A percentile compares a stretch with the other conserved stretches of the same genome.
These are phyloP conservation scores for Tachuris rubrigastra DNA, from an alignment of 2,113 vertebrate genomes.

Conservation along the genomic window DNA sequence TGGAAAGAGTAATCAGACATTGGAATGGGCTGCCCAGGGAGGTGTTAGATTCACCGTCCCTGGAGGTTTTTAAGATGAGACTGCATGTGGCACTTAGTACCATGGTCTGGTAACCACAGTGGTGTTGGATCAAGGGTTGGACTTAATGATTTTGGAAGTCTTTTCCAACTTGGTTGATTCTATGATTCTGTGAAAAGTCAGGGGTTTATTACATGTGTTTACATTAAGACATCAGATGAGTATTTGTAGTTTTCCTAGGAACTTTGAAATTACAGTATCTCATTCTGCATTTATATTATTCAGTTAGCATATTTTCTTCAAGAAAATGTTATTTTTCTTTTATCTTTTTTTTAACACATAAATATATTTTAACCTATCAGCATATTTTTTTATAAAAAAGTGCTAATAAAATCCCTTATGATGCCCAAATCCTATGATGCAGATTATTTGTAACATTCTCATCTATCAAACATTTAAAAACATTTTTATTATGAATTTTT, in stretches of 20 bases:
- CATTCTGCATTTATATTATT: background rate
- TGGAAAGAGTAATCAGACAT: too few species aligned
- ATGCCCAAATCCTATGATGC: background rate
- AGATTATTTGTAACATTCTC: background rate
- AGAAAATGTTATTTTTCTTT: background rate
- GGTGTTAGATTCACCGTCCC: too few species aligned
- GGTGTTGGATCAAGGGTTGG: too few species aligned
- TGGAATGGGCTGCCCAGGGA: too few species aligned
- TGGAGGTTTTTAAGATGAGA: too few species aligned
- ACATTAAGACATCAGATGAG: background rate
- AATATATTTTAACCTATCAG: background rate
- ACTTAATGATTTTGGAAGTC: too few species aligned
- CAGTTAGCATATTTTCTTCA: background rate
- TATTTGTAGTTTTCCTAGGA: background rate
- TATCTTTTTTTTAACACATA: background rate
- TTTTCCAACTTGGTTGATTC: too few species aligned
- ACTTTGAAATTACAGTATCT: background rate
- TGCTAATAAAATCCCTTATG: background rate
- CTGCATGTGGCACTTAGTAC: too few species aligned
- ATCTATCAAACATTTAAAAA: background rate
- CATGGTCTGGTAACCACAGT: too few species aligned
- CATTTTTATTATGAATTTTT: background rate
- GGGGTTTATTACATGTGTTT: background rate
- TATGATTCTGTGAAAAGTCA: background rate
- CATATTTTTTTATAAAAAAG: background rate